phyloP scores from a whole-genome alignment of 2,797 vertebrate species.

The Alca torda region DNA sequence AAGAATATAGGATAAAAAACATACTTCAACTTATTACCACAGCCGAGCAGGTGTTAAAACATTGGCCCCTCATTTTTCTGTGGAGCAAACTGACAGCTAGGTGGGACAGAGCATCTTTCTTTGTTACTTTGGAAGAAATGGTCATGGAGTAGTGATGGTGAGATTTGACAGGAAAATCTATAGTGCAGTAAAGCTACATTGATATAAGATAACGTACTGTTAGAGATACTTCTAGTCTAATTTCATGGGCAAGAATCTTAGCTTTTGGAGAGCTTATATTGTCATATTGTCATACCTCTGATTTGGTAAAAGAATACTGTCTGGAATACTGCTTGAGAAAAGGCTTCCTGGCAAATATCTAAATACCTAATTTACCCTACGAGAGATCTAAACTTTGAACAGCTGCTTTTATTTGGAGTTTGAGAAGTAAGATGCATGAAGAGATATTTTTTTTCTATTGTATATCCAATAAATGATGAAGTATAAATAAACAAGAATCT shows the following conservation, averaged over 20 bases:
- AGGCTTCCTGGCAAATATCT: background rate
- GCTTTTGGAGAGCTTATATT: background rate
- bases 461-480: background rate
- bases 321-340: background rate
- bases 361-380: background rate
- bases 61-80: background rate
- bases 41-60: background rate
- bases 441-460: background rate
- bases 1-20: background rate
- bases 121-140: background rate
- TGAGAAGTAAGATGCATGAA: background rate
- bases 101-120: background rate
- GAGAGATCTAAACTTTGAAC: background rate
- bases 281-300: background rate
- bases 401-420: background rate
- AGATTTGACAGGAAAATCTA: background rate
- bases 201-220: fast-evolving
- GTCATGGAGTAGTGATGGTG: background rate
- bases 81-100: background rate
- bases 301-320: background rate
- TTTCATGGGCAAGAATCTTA: background rate
- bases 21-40: background rate
- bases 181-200: background rate
- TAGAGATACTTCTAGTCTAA: background rate
- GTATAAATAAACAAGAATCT: background rate